Base-by-base conservation (phyloP, 1,140 invertebrate species). In the Pteromalus puparum region DNA sequence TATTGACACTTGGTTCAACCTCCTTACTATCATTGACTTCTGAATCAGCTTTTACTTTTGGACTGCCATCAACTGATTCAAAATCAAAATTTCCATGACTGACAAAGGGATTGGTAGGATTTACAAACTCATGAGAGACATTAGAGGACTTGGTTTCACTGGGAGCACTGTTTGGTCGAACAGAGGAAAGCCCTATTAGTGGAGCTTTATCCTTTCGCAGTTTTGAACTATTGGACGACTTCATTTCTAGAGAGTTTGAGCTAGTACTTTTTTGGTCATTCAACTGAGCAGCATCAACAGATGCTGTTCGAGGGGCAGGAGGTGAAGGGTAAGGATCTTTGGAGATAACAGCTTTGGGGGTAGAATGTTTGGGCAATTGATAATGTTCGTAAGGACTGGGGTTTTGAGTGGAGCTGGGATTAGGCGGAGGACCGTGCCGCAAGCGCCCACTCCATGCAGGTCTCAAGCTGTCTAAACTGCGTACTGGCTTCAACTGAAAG, bases 381-480 rank as follows among this genome's bases (percentile, higher is more conserved):
- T 85, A 85, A 21, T 82, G 75, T 13, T 85, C 84, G n/a, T 87
- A 87, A 2, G 87, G 90, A 90, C 77, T 87, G 87, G 84, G 91
- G 21, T 75, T 61, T 74, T 74, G 73, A 34, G 92, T 76, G 53
- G 53, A n/a, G 21, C 53, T 61, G 0, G 67, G 24, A 70, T 26
- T 93, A 90, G 89, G 92, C 90, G 86, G 90, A 87, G 87, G 91
- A 87, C 87, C 91, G 88, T 90, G 91, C 88, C 89, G 88, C 89
- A 88, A 89, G 86, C 89, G 90, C 88, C 89, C 90, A 90, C 87
- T 91, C 89, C 91, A 91, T 91, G 90, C 91, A 91, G 93, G 88
- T 91, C 93, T 93, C 90, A 94, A 94, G 90, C 93, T 94, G 90
- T 95, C 94, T 91, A 94, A 93, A 90, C 94, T 94, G 88, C 94